Percentiles rank a stretch among this genome's conserved stretches.
Evolutionary conservation across 2,113 vertebrate genomes (phyloP).

Genomic region (Plotosus lineatus): DNA sequence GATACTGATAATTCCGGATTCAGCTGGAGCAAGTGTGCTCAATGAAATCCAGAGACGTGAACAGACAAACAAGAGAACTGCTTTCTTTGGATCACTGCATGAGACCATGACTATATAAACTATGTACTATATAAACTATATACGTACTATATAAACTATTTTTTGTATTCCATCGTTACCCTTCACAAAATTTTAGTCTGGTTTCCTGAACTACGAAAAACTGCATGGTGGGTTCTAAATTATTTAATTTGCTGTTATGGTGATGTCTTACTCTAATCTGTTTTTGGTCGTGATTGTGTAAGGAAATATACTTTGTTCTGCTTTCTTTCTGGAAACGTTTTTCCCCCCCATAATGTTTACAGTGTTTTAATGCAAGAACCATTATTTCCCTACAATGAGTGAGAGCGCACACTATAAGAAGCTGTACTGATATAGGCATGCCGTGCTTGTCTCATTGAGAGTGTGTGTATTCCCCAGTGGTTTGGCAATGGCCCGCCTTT

Average conservation of each 20-base stretch:
- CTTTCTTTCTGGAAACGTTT: background rate
- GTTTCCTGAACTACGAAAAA: constrained; percentile 35
- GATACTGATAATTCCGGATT: background rate
- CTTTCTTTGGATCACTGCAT: background rate
- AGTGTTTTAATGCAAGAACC: background rate
- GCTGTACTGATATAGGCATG: background rate
- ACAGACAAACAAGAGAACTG: constrained; percentile 18
- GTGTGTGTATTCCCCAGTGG: background rate
- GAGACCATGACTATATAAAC: constrained; percentile 24
- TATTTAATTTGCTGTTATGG: constrained; percentile 1
- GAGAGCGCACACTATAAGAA: background rate
- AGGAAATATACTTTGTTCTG: background rate
- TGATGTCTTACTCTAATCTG: background rate
- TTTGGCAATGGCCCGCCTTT: background rate
- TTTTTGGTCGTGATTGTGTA: background rate
- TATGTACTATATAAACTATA: too few relatives aligned
- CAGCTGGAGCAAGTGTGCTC: background rate
- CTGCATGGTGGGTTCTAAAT: background rate
- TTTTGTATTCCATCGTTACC: constrained; percentile 1
- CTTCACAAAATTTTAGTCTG: constrained; percentile 25
- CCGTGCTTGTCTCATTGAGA: constrained; percentile 4
- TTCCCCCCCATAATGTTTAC: too few relatives aligned
- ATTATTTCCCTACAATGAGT: background rate
- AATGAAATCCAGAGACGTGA: background rate
- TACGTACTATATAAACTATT: too few relatives aligned